phyloP scores from a whole-genome alignment of 2,888 invertebrate species.

The Celastrina argiolus region DNA sequence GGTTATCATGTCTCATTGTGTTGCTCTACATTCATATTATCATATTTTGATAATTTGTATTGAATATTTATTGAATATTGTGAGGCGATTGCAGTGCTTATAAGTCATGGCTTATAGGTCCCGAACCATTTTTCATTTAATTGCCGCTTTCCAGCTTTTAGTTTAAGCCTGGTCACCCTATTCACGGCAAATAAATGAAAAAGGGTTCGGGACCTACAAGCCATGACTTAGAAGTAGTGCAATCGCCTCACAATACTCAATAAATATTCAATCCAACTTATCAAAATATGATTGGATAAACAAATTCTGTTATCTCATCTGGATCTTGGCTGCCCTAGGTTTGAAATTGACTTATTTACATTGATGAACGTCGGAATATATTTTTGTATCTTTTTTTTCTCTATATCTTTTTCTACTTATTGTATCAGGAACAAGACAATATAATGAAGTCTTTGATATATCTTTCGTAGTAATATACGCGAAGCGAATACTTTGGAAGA shows the following conservation, averaged over 20 bases:
- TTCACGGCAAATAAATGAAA: constrained; percentile 35
- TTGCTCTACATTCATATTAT: too few species aligned
- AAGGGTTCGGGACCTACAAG: constrained; percentile 25
- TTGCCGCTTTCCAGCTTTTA: background rate
- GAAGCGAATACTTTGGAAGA: too few species aligned
- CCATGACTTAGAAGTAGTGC: constrained; percentile 35
- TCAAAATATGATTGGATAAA: constrained; percentile 16
- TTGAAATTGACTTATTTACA: constrained; percentile 1
- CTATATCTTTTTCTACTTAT: too few species aligned
- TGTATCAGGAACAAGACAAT: too few species aligned
- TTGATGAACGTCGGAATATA: background rate
- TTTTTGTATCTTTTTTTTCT: background rate
- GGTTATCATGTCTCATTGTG: too few species aligned
- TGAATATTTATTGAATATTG: constrained; percentile 14
- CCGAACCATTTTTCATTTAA: constrained; percentile 31
- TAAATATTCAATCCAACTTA: constrained; percentile 12
- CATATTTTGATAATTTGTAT: constrained; percentile 10
- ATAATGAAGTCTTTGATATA: too few species aligned
- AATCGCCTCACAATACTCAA: constrained; percentile 6
- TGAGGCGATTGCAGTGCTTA: constrained; percentile 27
- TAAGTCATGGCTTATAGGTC: constrained; percentile 32
- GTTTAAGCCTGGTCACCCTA: background rate
- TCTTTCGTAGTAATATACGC: too few species aligned
- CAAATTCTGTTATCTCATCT: background rate
- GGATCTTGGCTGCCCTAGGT: background rate